Percentiles rank a stretch among this genome's conserved stretches.
Evolutionary conservation across 2,888 invertebrate genomes (phyloP).

Genomic region (Erebia ligea): DNA sequence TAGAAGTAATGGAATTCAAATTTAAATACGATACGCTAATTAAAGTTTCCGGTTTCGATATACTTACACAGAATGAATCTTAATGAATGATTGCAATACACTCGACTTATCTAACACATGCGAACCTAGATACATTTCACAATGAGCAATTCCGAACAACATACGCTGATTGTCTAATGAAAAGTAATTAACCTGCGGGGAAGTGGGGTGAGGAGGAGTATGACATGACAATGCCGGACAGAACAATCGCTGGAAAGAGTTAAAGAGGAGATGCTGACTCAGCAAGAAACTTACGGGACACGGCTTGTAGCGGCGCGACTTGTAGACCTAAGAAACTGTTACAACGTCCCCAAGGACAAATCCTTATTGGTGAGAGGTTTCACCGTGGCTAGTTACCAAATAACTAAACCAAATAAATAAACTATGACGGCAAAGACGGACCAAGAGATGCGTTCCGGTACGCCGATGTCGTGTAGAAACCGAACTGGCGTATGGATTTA

Average conservation of each 20-base stretch:
- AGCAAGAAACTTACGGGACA: constrained; percentile 68
- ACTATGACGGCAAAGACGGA: too few species aligned
- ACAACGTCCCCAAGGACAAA: neutral
- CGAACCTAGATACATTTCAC: constrained; percentile 47
- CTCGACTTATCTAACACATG: constrained; percentile 22
- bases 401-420: too few species aligned
- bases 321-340: constrained; percentile 40
- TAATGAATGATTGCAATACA: constrained; percentile 15
- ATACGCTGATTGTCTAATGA: constrained; percentile 76
- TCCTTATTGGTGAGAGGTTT: neutral
- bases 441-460: too few species aligned
- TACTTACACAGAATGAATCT: neutral
- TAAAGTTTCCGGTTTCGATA: constrained; percentile 12
- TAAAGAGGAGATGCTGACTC: constrained; percentile 79
- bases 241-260: constrained; percentile 78
- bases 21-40: neutral
- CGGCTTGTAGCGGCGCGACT: constrained; percentile 55
- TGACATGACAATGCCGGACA: constrained; percentile 77
- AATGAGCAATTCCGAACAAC: constrained; percentile 49
- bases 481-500: too few species aligned
- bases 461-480: too few species aligned
- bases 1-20: neutral
- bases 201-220: constrained; percentile 51
- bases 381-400: too few species aligned
- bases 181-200: constrained; percentile 77